Percentiles rank a stretch among this genome's conserved stretches.
Evolutionary conservation across 2,888 invertebrate genomes (phyloP).

Genomic region (Salticus scenicus): DNA sequence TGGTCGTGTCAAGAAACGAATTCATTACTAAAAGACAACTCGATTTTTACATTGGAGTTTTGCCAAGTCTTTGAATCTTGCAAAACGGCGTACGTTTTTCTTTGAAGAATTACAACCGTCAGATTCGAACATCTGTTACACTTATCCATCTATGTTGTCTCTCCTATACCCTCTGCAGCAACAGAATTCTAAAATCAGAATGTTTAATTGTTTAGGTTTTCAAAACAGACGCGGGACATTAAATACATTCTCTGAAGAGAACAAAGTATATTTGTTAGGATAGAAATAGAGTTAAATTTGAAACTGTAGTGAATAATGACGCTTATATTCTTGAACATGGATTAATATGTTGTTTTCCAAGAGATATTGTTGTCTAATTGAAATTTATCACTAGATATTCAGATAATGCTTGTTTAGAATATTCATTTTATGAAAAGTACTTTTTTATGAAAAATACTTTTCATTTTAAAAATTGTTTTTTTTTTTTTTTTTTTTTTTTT

Average conservation of each 20-base stretch:
- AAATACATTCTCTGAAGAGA: background rate
- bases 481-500: too few relatives aligned
- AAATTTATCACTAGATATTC: too few relatives aligned
- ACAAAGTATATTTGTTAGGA: background rate
- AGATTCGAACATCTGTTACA: constrained; percentile 1
- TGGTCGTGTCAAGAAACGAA: background rate
- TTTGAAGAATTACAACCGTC: background rate
- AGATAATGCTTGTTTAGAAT: too few relatives aligned
- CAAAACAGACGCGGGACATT: background rate
- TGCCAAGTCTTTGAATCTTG: background rate
- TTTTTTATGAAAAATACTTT: too few relatives aligned
- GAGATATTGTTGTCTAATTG: background rate
- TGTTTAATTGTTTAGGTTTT: background rate
- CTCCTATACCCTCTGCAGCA: background rate
- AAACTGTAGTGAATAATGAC: background rate
- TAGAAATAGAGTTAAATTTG: background rate
- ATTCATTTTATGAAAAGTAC: too few relatives aligned
- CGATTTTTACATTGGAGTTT: background rate
- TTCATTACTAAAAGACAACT: constrained; percentile 15
- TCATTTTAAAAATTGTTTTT: too few relatives aligned
- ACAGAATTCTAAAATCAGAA: constrained; percentile 12
- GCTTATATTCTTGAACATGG: background rate
- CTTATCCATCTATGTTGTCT: background rate
- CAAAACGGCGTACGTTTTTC: background rate
- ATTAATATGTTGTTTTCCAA: background rate